phyloP scores from a whole-genome alignment of 2,113 vertebrate genomes.

The Cathartes aura region DNA sequence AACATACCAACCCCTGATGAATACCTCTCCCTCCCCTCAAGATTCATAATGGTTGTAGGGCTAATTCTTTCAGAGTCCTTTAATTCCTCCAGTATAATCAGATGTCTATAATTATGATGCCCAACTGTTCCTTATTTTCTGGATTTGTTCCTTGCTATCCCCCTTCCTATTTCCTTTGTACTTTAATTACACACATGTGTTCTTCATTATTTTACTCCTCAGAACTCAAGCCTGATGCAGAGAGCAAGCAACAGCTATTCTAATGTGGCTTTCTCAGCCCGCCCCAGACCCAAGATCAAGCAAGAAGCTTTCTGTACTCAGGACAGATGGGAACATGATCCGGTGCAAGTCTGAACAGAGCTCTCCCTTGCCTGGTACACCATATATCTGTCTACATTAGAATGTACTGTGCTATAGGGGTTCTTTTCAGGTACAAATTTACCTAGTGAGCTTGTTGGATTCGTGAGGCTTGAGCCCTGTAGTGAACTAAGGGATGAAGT shows the following conservation, averaged over 20 bases:
- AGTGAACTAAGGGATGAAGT: background rate
- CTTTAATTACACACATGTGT: conserved; percentile 55
- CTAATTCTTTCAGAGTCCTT: conserved; percentile 2
- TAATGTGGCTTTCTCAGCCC: background rate
- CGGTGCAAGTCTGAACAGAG: rapidly evolving
- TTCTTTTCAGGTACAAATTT: background rate
- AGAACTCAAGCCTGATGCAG: conserved; percentile 22
- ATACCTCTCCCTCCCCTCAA: background rate
- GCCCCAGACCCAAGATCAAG: background rate
- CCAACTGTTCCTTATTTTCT: conserved; percentile 62
- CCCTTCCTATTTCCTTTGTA: conserved; percentile 39
- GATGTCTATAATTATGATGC: conserved; percentile 52
- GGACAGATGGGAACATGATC: background rate
- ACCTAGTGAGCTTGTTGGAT: background rate
- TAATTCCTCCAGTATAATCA: conserved; percentile 40
- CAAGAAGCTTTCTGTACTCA: background rate
- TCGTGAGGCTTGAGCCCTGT: background rate
- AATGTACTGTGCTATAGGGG: too few relatives aligned
- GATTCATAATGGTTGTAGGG: background rate
- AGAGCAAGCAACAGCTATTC: background rate
- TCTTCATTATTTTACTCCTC: conserved; percentile 30
- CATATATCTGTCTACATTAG: background rate
- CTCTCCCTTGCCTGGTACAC: background rate
- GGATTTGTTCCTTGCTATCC: conserved; percentile 29
- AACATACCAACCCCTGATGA: background rate